phyloP scores from a whole-genome alignment of 2,113 vertebrate species.

The Melanerpes formicivorus region DNA sequence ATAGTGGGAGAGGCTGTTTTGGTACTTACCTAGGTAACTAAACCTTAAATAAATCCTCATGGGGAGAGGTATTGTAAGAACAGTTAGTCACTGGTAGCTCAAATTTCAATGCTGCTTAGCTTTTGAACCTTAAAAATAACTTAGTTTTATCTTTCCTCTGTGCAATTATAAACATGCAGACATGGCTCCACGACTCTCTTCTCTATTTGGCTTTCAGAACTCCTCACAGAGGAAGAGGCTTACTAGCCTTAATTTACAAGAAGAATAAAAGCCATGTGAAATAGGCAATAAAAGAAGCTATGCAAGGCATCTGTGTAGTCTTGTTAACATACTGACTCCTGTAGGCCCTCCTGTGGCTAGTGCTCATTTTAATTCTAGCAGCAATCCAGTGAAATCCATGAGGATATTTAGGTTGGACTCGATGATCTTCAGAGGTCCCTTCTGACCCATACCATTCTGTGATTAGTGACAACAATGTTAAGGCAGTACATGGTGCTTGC shows the following conservation, averaged over 20 bases:
- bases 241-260: neutral
- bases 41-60: neutral
- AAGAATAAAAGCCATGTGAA: neutral
- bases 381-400: neutral
- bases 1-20: neutral
- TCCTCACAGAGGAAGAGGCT: neutral
- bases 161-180: neutral
- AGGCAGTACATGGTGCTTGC: neutral
- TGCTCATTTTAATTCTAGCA: neutral
- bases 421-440: no score
- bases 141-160: neutral
- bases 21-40: neutral
- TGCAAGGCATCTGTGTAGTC: neutral
- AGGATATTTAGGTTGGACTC: neutral
- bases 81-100: neutral
- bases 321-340: neutral
- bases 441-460: no score
- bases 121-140: neutral
- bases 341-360: neutral
- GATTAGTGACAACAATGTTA: neutral
- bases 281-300: neutral
- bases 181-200: neutral
- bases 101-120: neutral
- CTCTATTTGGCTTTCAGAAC: neutral
- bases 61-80: neutral